A percentile compares a stretch with the other conserved stretches of the same genome.
These are phyloP conservation scores for Drosophila sproati DNA, from an alignment of 1,140 invertebrate species.

Conservation along the genomic window DNA sequence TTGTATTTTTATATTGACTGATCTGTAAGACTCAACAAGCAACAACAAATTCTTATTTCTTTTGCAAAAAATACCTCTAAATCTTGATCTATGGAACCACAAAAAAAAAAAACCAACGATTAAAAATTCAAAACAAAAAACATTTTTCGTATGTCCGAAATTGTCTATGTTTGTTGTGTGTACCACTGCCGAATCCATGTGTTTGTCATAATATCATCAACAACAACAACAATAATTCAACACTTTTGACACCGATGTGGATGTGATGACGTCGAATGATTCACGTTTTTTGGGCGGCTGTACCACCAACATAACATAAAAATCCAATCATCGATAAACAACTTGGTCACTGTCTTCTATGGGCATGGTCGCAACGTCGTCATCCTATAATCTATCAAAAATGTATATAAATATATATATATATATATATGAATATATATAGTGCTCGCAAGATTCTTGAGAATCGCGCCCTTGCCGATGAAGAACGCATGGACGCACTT, in stretches of 20 bases:
- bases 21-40: conserved; percentile 70
- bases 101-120: conserved; percentile 29
- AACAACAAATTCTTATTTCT: conserved; percentile 75
- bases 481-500: conserved; percentile 99
- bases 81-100: conserved; percentile 31
- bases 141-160: conserved; percentile 34
- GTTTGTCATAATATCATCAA: conserved; percentile 67
- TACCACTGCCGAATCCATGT: conserved; percentile 55
- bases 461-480: conserved; percentile 99
- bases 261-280: conserved; percentile 80
- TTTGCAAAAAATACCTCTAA: conserved; percentile 61
- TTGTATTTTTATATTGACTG: conserved; percentile 50
- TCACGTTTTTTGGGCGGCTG: conserved; percentile 67
- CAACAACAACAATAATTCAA: conserved; percentile 55
- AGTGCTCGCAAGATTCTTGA: conserved; percentile 99
- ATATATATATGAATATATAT: conserved; percentile 70
- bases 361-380: conserved; percentile 69
- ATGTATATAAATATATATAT: conserved; percentile 5
- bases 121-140: conserved; percentile 29
- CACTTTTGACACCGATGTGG: conserved; percentile 67
- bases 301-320: conserved; percentile 47
- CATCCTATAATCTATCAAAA: conserved; percentile 22
- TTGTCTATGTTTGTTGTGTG: conserved; percentile 45
- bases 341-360: conserved; percentile 84
- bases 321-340: conserved; percentile 71